Evolutionary conservation across 1,140 invertebrate species (phyloP).

Genomic region (silkworm (Bombyx mori)): DNA sequence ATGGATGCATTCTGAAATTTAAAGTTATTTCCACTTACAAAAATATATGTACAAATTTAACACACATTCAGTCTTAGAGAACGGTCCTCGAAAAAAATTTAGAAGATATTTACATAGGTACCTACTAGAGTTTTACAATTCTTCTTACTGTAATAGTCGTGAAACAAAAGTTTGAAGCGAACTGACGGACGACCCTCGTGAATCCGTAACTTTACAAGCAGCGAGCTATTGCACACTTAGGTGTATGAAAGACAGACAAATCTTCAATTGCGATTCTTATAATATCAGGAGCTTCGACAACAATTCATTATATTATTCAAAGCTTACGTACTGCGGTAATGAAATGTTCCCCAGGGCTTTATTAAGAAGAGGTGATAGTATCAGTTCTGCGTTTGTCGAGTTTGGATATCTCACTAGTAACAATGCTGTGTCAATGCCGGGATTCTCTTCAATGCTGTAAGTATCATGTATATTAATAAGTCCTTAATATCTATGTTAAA

Average conservation of each 20-base stretch:
- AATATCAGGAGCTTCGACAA: too few species aligned
- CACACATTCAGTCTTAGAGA: not conserved
- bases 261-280: too few species aligned
- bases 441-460: slow-evolving; percentile 58
- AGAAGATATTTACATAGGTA: not conserved
- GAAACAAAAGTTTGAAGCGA: not conserved
- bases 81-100: not conserved
- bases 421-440: slow-evolving; percentile 61
- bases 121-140: too few species aligned
- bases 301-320: not conserved
- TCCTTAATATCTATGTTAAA: too few species aligned
- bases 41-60: not conserved
- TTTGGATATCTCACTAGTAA: slow-evolving; percentile 62
- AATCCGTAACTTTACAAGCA: too few species aligned
- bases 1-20: slow-evolving; percentile 49
- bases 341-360: slow-evolving; percentile 59
- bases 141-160: too few species aligned
- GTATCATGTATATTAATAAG: too few species aligned
- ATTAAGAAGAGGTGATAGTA: slow-evolving; percentile 59
- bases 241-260: too few species aligned
- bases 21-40: not conserved
- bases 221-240: too few species aligned
- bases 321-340: slow-evolving; percentile 53
- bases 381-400: slow-evolving; percentile 61
- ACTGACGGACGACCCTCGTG: too few species aligned